Percentiles rank a stretch among this genome's conserved stretches.
phyloP scores from a whole-genome alignment of 2,888 invertebrate genomes.

The Cenopis cana region DNA sequence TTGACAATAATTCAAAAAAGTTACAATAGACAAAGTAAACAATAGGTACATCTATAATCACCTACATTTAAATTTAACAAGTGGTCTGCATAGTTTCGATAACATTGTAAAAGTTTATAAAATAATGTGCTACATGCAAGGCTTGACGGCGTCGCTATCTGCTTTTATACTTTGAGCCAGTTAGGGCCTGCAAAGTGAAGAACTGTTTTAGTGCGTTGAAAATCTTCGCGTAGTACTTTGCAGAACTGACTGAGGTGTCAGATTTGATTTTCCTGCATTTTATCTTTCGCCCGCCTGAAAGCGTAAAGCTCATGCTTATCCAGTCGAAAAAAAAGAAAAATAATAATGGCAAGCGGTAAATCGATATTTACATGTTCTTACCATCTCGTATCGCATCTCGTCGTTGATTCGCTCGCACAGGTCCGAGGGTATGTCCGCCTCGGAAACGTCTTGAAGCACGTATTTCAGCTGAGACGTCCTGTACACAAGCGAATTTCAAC shows the following conservation, averaged over 20 bases:
- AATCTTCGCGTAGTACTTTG: constrained; percentile 79
- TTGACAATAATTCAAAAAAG: constrained; percentile 74
- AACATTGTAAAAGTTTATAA: constrained; percentile 39
- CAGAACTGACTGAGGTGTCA: constrained; percentile 75
- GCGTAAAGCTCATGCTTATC: constrained; percentile 63
- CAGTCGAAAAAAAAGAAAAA: constrained; percentile 48
- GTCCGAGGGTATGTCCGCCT: constrained; percentile 96
- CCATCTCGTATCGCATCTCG: constrained; percentile 97
- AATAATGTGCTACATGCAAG: constrained; percentile 32
- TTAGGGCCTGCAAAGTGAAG: constrained; percentile 81
- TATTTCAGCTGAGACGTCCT: constrained; percentile 93
- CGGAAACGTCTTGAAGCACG: constrained; percentile 95
- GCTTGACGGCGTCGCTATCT: constrained; percentile 60
- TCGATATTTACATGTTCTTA: constrained; percentile 86
- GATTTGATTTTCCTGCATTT: constrained; percentile 80
- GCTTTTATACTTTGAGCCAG: constrained; percentile 80
- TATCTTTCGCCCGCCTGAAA: constrained; percentile 83
- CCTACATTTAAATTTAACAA: constrained; percentile 51
- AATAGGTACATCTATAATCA: constrained; percentile 58
- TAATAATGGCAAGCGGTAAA: constrained; percentile 48
- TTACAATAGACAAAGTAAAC: constrained; percentile 74
- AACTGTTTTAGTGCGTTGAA: constrained; percentile 82
- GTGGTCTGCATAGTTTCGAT: constrained; percentile 25
- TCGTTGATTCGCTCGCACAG: constrained; percentile 94
- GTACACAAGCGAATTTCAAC: constrained; percentile 39